A percentile compares a stretch with the other conserved stretches of the same genome.
These are phyloP conservation scores for Spinus pinus DNA, from an alignment of 2,797 vertebrate genomes.

Conservation along the genomic window DNA sequence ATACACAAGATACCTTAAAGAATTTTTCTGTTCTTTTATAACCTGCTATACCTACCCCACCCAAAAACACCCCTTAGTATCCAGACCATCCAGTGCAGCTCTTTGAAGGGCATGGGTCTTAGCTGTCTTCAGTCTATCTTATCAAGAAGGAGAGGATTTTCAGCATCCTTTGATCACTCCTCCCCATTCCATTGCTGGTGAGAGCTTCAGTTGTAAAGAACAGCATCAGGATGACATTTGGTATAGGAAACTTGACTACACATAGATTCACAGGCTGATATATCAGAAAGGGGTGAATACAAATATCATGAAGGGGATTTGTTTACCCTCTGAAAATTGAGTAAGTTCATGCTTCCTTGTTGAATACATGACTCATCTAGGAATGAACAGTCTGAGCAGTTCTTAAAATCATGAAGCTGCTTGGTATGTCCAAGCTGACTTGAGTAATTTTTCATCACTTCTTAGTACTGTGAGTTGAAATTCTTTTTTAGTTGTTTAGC, in stretches of 20 bases:
- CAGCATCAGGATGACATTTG: neutral
- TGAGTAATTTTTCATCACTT: neutral
- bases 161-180: neutral
- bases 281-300: neutral
- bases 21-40: neutral
- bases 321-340: neutral
- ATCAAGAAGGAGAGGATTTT: neutral
- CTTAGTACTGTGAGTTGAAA: neutral
- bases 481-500: neutral
- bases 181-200: neutral
- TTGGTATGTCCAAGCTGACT: neutral
- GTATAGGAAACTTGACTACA: neutral
- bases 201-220: neutral
- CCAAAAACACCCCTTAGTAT: neutral
- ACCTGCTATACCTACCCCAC: neutral
- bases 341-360: neutral
- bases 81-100: neutral
- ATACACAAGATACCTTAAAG: neutral
- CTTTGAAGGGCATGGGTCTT: neutral
- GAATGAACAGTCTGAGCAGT: neutral
- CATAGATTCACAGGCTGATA: neutral
- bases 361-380: neutral
- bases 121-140: neutral
- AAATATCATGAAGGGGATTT: neutral
- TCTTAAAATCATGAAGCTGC: neutral